Base-by-base conservation (phyloP, 1,140 invertebrate genomes). In the Drosophila eugracilis region DNA sequence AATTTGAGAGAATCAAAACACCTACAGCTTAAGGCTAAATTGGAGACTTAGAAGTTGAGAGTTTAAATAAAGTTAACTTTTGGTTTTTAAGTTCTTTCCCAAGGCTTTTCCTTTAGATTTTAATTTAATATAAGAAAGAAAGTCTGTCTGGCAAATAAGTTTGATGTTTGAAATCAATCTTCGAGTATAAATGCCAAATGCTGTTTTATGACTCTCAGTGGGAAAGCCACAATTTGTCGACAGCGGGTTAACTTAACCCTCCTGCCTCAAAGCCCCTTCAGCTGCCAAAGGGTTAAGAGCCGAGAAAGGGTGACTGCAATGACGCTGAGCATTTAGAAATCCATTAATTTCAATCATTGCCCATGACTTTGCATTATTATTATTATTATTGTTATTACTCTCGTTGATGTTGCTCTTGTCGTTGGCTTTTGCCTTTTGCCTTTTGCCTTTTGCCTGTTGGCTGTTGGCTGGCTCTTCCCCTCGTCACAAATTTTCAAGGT, bases 311-410 rank as follows among this genome's bases (percentile, higher is more conserved):
- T 4, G n/a, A 14, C 55, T 58, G 62, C 71, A 67, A 81, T 81
- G 78, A 81, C 78, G 62, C 62, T 48, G 78, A 74, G 69, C 73
- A 81, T 81, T 81, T 81, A 75, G 58, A 78, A 84, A 84, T 75
- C 79, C 79, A 84, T 84, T 84, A 84, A 84, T 84, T 84, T 84
- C 79, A 83, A 84, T 84, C 79, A 84, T 84, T 84, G 71, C 70
- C 79, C 75, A 65, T 84, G 79, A 84, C 79, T 72, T 84, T 75
- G 79, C 79, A 71, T 62, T 63, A 78, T 79, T 85, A 63, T 75
- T 78, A 59, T 74, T 75, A 76, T 75, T 75, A 75, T 75, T 75
- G 32, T 76, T 75, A 48, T 75, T 75, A 55, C 53, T 44, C 36
- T 59, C 48, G 65, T 70, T 69, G 65, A 54, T 45, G 47, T 69